These are phyloP conservation scores for Agrotis clavis DNA, from an alignment of 2,888 invertebrate species.

Conservation along the genomic window DNA sequence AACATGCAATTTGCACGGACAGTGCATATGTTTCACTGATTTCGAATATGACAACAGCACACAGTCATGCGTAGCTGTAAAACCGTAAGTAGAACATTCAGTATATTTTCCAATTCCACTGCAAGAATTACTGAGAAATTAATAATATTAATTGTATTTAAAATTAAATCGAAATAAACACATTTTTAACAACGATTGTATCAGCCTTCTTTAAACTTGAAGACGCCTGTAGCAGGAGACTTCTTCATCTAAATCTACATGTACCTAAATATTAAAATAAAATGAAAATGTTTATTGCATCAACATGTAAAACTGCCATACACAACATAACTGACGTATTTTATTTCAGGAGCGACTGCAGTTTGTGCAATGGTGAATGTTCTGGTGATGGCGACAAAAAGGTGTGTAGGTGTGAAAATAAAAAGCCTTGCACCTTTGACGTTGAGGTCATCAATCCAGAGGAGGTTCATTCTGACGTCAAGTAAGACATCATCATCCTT, in stretches of 20 bases:
- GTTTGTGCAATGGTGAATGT: conserved; percentile 71
- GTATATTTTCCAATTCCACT: background rate
- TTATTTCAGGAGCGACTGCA: conserved; percentile 75
- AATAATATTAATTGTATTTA: background rate
- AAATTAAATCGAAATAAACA: background rate
- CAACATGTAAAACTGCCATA: background rate
- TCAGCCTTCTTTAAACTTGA: background rate
- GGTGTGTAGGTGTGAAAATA: conserved; percentile 70
- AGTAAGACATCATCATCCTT: conserved; percentile 27
- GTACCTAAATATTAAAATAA: background rate
- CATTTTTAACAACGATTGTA: background rate
- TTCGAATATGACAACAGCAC: conserved; percentile 63
- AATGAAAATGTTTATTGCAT: too few relatives aligned
- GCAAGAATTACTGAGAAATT: background rate
- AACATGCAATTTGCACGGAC: conserved; percentile 69
- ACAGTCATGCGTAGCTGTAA: conserved; percentile 66
- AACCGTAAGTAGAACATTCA: conserved; percentile 71
- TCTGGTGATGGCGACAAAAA: conserved; percentile 42
- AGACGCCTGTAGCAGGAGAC: too few relatives aligned
- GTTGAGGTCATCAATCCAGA: conserved; percentile 8
- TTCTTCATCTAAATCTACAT: background rate
- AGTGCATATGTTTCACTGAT: conserved; percentile 71
- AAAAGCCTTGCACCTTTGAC: conserved; percentile 60
- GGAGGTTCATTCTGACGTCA: conserved; percentile 19
- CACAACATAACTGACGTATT: background rate